Evolutionary conservation across 2,113 vertebrate genomes (phyloP).

Genomic region (Anguilla rostrata): DNA sequence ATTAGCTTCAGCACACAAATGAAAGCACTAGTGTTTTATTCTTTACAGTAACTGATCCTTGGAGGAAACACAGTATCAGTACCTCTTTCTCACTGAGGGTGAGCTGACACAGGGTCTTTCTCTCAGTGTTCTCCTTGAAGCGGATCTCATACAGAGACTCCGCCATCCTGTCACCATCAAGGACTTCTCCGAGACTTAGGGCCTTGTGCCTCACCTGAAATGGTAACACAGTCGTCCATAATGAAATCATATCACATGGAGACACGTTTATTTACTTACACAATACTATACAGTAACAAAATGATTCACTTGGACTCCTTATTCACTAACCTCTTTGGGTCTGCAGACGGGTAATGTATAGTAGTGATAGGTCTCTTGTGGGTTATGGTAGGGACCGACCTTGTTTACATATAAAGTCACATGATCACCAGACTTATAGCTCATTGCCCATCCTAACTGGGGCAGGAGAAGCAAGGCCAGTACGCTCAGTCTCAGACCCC

Average conservation of each 20-base stretch:
- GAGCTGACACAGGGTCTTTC: conserved; percentile 74
- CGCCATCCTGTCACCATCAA: conserved; percentile 90
- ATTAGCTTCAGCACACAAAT: background rate
- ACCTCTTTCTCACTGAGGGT: conserved; percentile 74
- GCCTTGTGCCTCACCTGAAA: conserved; percentile 81
- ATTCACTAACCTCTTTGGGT: conserved; percentile 73
- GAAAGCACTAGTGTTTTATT: background rate
- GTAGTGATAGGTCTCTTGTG: conserved; percentile 91
- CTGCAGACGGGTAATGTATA: conserved; percentile 87
- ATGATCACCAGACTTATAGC: conserved; percentile 75
- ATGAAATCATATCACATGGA: background rate
- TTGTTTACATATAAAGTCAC: conserved; percentile 88
- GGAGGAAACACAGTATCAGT: background rate
- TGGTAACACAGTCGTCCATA: background rate
- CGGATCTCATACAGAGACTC: conserved; percentile 80
- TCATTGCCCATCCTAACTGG: conserved; percentile 54
- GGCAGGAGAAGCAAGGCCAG: conserved; percentile 63
- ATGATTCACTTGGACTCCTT: background rate
- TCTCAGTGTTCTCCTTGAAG: conserved; percentile 77
- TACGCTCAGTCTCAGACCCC: conserved; percentile 48
- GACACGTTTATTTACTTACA: background rate
- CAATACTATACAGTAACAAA: background rate
- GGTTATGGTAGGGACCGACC: conserved; percentile 91
- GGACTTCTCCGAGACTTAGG: conserved; percentile 85
- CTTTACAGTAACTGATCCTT: background rate